Base-by-base conservation (phyloP, 2,888 invertebrate species). In the Ornithoptera priamus region DNA sequence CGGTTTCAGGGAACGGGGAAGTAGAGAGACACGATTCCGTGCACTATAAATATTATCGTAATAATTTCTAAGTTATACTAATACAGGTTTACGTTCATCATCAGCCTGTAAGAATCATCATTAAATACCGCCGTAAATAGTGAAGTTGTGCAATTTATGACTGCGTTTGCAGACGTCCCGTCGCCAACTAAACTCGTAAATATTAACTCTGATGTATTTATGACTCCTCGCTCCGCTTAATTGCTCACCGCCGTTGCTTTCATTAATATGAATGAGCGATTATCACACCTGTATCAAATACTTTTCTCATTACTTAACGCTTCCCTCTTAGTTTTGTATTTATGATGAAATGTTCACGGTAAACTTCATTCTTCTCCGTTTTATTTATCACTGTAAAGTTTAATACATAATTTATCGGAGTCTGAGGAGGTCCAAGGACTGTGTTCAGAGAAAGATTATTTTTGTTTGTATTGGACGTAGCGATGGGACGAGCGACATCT, bases 281-380 rank as follows among this genome's bases (percentile, higher is more conserved):
- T 61, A 61, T 53, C 50, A 60, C 70, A 70, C 70, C 70, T 70
- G 70, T 50, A 67, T 46, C 63, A 42, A 60, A 64, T 60, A 67
- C 65, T 70, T 63, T 24, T 22, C 46, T 65, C 63, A 58, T 60
- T 58, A 58, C 20, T 56, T 10, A 59, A 36, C 22, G 17, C 24
- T 22, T 58, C 15, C 20, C 15, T 58, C 22, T 64, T 24, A 60
- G 36, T 60, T 39, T 24, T 7, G 60, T 60, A 30, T 62, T 15
- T 18, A 6, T 18, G n/a, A 58, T 42, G 24, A 42, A 18, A 15
- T n/a, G 12, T 42, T 72, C 80, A 96, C 64, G 96, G 86, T 72
- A 97, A 85, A 82, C 18, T 50, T 50, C 50, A 50, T 50, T 50
- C 17, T 50, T 50, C 0, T 50, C 18, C 5, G 1, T 17, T 50